phyloP scores from a whole-genome alignment of 1,140 invertebrate genomes.

The Stegodyphus dumicola region DNA sequence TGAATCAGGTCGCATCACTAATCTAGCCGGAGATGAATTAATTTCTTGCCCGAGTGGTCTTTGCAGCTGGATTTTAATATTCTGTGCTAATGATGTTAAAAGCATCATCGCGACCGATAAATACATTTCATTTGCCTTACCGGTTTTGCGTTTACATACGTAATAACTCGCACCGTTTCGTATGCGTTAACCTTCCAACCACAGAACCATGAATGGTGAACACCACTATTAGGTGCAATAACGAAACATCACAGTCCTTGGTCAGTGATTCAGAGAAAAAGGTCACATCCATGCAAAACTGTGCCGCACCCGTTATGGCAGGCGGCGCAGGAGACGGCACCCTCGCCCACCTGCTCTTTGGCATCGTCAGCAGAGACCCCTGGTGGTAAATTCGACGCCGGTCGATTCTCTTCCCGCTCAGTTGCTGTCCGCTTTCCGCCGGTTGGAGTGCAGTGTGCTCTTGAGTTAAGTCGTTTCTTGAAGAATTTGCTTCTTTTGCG shows the following conservation, averaged over 20 bases:
- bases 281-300: neutral
- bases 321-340: neutral
- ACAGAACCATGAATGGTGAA: neutral
- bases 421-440: neutral
- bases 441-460: neutral
- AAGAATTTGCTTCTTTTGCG: neutral
- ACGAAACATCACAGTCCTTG: neutral
- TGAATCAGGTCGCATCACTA: too few species aligned
- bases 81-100: too few species aligned
- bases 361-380: constrained; percentile 4
- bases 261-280: neutral
- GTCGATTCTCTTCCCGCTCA: constrained; percentile 34
- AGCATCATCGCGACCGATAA: too few species aligned
- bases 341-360: neutral
- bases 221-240: neutral
- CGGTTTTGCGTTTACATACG: too few species aligned
- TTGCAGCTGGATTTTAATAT: too few species aligned
- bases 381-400: constrained; percentile 23
- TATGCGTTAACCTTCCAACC: too few species aligned
- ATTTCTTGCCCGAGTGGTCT: too few species aligned
- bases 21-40: too few species aligned
- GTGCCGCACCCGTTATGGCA: neutral
- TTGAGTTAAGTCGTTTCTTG: neutral
- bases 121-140: too few species aligned
- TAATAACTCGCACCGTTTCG: too few species aligned